Percentiles rank a stretch among this genome's conserved stretches.
Conservation (phyloP, 2,888 invertebrate species). For the Neria commutata region DNA sequence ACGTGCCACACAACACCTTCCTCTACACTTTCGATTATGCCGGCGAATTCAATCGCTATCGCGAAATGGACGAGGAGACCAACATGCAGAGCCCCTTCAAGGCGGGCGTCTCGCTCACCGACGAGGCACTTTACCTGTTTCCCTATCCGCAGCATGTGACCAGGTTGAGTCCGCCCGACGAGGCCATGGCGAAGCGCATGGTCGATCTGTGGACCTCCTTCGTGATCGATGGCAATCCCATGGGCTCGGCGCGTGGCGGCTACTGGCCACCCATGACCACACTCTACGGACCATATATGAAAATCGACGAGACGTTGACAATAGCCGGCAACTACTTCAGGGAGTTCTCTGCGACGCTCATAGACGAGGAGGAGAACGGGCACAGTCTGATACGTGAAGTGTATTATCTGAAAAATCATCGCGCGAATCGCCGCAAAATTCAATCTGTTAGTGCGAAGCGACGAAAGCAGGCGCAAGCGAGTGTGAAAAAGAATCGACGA, state of each 20-base stretch:
- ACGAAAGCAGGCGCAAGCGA: neutral
- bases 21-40: conserved; percentile 64
- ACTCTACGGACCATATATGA: conserved; percentile 59
- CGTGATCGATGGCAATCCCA: conserved; percentile 55
- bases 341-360: conserved; percentile 54
- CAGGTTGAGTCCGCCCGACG: conserved; percentile 57
- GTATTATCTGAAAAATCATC: conserved; percentile 44
- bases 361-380: conserved; percentile 49
- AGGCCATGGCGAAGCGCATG: conserved; percentile 61
- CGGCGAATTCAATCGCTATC: conserved; percentile 61
- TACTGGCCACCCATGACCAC: conserved; percentile 60
- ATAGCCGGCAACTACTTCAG: conserved; percentile 56
- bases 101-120: conserved; percentile 66
- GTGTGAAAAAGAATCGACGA: conserved; percentile 6
- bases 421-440: conserved; percentile 31
- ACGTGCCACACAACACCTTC: conserved; percentile 58
- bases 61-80: conserved; percentile 58
- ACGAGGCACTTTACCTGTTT: conserved; percentile 68
- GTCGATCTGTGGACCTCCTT: conserved; percentile 62
- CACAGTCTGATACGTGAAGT: conserved; percentile 47
- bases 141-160: conserved; percentile 57
- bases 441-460: conserved; percentile 2
- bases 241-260: conserved; percentile 46
- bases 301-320: conserved; percentile 53
- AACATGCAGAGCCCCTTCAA: conserved; percentile 61